These are phyloP conservation scores for Hippoglossus hippoglossus DNA, from an alignment of 2,797 vertebrate genomes.

Conservation along the genomic window DNA sequence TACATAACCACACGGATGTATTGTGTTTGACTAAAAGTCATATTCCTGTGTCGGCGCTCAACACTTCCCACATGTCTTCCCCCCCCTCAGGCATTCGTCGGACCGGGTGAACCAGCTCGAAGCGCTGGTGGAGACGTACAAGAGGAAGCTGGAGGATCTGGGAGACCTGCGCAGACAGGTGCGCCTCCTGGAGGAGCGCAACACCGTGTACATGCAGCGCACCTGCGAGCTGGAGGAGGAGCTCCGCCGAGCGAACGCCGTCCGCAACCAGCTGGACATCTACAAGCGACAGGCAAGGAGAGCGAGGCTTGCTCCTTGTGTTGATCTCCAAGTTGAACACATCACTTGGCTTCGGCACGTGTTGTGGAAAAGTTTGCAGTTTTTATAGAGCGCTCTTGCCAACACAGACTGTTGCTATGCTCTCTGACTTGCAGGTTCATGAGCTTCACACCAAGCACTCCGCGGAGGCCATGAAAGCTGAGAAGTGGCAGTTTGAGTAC, in stretches of 20 bases:
- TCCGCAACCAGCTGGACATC: constrained; percentile 88
- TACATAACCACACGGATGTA: constrained; percentile 26
- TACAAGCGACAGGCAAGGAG: constrained; percentile 88
- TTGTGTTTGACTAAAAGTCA: constrained; percentile 31
- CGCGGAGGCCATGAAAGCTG: constrained; percentile 90
- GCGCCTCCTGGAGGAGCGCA: constrained; percentile 92
- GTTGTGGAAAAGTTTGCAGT: constrained; percentile 26
- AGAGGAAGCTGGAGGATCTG: constrained; percentile 90
- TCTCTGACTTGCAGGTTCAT: constrained; percentile 84
- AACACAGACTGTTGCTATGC: constrained; percentile 37
- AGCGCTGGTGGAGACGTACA: constrained; percentile 89
- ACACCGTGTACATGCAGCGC: constrained; percentile 90
- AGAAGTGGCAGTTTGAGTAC: constrained; percentile 94
- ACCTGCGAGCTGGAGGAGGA: constrained; percentile 94
- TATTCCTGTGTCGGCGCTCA: constrained; percentile 23
- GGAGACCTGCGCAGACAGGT: constrained; percentile 92
- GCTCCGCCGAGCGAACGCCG: constrained; percentile 86
- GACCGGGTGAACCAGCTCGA: constrained; percentile 91
- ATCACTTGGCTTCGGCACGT: constrained; percentile 25
- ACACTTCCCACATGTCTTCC: constrained; percentile 26
- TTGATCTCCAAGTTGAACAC: constrained; percentile 46
- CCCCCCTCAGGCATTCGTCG: constrained; percentile 87
- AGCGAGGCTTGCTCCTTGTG: constrained; percentile 17
- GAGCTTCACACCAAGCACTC: constrained; percentile 89
- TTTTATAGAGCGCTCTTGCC: constrained; percentile 12